phyloP scores from a whole-genome alignment of 2,888 invertebrate species.

The Pomacea canaliculata region DNA sequence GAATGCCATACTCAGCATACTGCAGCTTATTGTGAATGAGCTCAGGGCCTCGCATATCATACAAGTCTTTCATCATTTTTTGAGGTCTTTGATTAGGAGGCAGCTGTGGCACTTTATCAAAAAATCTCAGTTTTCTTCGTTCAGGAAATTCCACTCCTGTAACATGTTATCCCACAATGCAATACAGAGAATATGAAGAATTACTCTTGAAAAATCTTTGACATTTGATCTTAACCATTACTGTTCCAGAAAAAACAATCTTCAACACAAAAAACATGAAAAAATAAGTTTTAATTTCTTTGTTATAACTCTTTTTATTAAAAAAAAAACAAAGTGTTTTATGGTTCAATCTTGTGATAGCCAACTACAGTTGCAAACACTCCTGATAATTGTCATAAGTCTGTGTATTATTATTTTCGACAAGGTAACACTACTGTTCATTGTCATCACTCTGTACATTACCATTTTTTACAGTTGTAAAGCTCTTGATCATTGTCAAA shows the following conservation, averaged over 20 bases:
- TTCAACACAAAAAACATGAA: not conserved
- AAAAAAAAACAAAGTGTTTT: no score
- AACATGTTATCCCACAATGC: not conserved
- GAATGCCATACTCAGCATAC: conserved; percentile 92
- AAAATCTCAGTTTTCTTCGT: conserved; percentile 73
- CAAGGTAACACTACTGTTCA: no score
- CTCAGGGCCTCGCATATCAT: conserved; percentile 93
- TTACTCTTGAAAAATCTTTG: not conserved
- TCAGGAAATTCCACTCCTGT: conserved; percentile 65
- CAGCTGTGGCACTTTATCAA: conserved; percentile 78
- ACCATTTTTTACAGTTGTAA: no score
- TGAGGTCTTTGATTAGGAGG: conserved; percentile 76
- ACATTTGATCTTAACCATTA: not conserved
- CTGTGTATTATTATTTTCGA: no score
- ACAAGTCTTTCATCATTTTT: conserved; percentile 86
- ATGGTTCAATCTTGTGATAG: no score
- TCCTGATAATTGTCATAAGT: no score
- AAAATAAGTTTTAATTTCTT: no score
- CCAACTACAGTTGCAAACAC: no score
- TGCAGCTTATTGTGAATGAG: conserved; percentile 84
- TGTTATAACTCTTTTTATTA: no score
- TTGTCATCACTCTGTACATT: no score
- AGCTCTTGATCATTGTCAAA: no score
- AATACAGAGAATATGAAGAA: not conserved
- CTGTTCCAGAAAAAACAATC: not conserved